Percentiles rank a stretch among this genome's conserved stretches.
These are phyloP conservation scores for Pangasius larnaudii DNA, from an alignment of 2,797 vertebrate species.

Conservation along the genomic window DNA sequence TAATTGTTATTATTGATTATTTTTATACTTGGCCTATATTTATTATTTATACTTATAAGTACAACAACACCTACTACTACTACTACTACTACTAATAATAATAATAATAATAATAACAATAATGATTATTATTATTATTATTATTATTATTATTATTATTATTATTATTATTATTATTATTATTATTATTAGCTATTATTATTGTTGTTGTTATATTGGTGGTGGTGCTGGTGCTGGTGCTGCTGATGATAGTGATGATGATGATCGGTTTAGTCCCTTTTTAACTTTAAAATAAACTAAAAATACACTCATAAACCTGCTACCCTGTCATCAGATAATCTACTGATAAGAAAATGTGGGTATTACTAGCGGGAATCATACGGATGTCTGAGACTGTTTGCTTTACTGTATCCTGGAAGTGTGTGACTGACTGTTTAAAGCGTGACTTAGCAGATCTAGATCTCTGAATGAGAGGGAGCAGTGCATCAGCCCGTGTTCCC, in stretches of 20 bases:
- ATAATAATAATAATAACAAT: neutral
- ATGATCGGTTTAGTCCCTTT: neutral
- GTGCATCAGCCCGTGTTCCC: neutral
- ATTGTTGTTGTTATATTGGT: neutral
- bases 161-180: neutral
- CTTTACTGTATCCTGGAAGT: neutral
- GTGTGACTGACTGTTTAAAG: neutral
- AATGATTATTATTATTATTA: neutral
- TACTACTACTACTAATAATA: neutral
- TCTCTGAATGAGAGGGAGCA: neutral
- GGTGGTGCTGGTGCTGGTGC: neutral
- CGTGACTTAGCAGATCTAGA: slow-evolving; percentile 2
- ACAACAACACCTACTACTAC: neutral
- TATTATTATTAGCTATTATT: neutral
- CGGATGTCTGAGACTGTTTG: neutral
- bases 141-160: neutral
- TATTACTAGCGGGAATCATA: neutral
- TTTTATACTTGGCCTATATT: neutral
- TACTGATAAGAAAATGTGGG: neutral
- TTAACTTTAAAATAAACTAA: neutral
- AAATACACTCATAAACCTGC: neutral
- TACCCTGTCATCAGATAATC: neutral
- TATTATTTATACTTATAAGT: neutral
- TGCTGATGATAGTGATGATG: neutral
- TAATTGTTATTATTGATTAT: neutral